Evolutionary conservation across 2,888 invertebrate species (phyloP).

Genomic region (Coelopa pilipes): DNA sequence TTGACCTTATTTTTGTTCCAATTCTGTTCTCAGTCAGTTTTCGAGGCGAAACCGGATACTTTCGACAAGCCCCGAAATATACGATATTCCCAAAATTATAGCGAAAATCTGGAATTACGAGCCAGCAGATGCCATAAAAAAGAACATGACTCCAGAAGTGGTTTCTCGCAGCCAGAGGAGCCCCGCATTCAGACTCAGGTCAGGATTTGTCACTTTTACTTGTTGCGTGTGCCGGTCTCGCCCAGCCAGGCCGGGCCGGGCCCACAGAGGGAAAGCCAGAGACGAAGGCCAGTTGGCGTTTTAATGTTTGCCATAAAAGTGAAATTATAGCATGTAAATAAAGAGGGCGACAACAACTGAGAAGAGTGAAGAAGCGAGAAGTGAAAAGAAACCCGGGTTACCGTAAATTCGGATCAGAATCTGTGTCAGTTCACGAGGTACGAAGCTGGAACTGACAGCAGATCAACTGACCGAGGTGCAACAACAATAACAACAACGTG

Average conservation of each 20-base stretch:
- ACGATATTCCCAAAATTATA: neutral
- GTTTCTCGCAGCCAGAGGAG: neutral
- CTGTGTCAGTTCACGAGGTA: slow-evolving; percentile 5
- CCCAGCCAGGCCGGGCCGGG: neutral
- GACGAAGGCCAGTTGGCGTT: neutral
- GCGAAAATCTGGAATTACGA: neutral
- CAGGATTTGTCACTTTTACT: slow-evolving; percentile 3
- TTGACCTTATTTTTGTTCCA: slow-evolving; percentile 5
- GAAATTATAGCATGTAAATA: slow-evolving; percentile 7
- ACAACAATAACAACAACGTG: too few species aligned
- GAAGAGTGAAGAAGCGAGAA: neutral
- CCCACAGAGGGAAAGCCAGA: neutral
- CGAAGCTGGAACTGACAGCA: too few species aligned
- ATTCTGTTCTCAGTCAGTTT: too few species aligned
- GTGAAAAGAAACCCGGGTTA: neutral
- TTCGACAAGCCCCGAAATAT: neutral
- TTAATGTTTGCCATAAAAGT: slow-evolving; percentile 14
- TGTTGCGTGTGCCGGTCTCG: neutral
- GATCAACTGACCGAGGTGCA: too few species aligned
- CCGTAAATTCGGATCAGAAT: neutral
- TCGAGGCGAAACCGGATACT: too few species aligned
- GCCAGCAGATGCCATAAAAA: neutral
- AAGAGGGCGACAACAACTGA: neutral
- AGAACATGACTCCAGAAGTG: neutral
- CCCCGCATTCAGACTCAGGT: too few species aligned